phyloP scores from a whole-genome alignment of 1,140 invertebrate species.

The Bactericera cockerelli region DNA sequence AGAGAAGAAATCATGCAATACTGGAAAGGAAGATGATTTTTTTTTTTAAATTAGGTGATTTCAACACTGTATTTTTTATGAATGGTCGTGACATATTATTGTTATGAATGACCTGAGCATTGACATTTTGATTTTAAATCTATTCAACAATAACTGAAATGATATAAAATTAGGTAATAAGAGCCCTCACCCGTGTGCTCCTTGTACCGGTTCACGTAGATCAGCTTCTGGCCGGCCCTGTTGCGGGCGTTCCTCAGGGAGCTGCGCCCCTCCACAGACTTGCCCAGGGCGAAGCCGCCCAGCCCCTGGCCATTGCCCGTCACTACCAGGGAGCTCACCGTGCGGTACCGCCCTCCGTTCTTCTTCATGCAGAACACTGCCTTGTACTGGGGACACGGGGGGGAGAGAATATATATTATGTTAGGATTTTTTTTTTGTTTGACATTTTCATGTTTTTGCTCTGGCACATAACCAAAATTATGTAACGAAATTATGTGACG shows the following conservation, averaged over 20 bases:
- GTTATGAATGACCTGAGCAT: too few relatives aligned
- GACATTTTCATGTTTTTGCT: too few relatives aligned
- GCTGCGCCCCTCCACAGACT: constrained; percentile 42
- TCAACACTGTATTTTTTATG: too few relatives aligned
- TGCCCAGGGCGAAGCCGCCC: constrained; percentile 62
- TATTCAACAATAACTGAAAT: too few relatives aligned
- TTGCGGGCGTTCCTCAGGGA: constrained; percentile 65
- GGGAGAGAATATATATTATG: constrained; percentile 1
- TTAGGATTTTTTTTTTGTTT: too few relatives aligned
- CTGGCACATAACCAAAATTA: too few relatives aligned
- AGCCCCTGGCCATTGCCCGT: constrained; percentile 83
- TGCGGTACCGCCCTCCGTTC: constrained; percentile 57
- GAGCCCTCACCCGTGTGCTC: constrained; percentile 54
- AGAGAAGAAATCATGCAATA: too few relatives aligned
- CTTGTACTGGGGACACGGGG: constrained; percentile 27
- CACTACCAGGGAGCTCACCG: constrained; percentile 50
- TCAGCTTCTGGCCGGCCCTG: constrained; percentile 67
- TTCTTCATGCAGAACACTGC: constrained; percentile 70
- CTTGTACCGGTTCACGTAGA: constrained; percentile 64
- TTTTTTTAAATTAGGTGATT: too few relatives aligned
- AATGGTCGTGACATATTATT: too few relatives aligned
- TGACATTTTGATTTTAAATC: too few relatives aligned
- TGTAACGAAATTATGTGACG: too few relatives aligned
- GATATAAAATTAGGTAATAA: neutral
- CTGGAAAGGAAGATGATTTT: too few relatives aligned